Evolutionary conservation across 2,888 invertebrate species (phyloP), one percentile per base, ranked within the genome.

Genomic region (Patella caerulea): DNA sequence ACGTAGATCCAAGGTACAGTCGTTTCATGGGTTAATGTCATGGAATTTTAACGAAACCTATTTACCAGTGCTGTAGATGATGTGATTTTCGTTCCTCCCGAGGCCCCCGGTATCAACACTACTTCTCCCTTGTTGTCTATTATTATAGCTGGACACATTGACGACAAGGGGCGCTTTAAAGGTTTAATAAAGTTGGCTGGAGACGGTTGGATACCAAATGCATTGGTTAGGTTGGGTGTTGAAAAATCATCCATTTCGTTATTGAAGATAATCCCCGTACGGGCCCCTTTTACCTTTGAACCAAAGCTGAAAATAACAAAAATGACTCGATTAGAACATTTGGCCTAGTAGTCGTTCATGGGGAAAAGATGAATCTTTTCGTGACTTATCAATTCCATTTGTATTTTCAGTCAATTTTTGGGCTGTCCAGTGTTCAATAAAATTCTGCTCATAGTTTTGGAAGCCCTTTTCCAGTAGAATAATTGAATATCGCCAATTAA

Each of bases 171-270:
- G 72, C 96, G 93, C 88, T 97, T 96, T 3, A 95, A 95, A 0
- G 97, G 96, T 56, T 92, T 93, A 74, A 98, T 95, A 90, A 94
- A 95, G 92, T 98, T 98, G 1, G 95, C 95, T 0, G 95, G 94
- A 0, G 96, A 96, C 0, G 98, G 95, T 15, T 91, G 89, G 71
- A 92, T 88, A 0, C 91, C 91, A 79, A 91, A 93, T 55, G 71
- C 78, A 76, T 90, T 90, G 34, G 76, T 80, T 65, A 88, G 87
- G 7, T 88, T 84, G 0, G 96, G 95, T 7, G 95, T 93, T 0
- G 96, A 95, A 91, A 98, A 99, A 90, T 97, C 97, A 86, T 97
- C 96, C 96, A 97, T 97, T 88, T 96, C 95, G 86, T 96, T 95
- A 92, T 97, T 97, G 91, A 97, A 95, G n/a, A 98, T 93, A 34